Evolutionary conservation across 2,113 vertebrate species (phyloP).

Genomic region (Leptobrachium ailaonicum): DNA sequence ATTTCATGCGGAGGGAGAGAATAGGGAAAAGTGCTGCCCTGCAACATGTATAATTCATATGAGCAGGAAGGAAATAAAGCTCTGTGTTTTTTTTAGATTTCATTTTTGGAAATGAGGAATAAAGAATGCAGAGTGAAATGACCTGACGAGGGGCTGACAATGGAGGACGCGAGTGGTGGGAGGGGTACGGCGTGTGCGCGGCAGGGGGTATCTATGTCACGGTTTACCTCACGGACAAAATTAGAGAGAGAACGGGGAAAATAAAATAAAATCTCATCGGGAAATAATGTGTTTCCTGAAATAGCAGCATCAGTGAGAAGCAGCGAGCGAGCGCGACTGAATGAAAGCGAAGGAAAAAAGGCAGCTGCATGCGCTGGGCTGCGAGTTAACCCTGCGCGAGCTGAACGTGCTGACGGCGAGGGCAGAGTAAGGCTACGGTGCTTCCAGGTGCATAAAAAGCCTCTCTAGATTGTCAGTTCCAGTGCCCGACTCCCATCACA

Average conservation of each 20-base stretch:
- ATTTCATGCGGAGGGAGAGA: too few relatives aligned
- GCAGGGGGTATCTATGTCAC: constrained; percentile 69
- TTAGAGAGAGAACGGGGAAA: constrained; percentile 64
- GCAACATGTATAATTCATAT: too few relatives aligned
- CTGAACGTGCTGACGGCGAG: neutral
- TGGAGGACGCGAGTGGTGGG: neutral
- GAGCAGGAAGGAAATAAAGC: too few relatives aligned
- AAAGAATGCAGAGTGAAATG: too few relatives aligned
- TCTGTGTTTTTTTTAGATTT: too few relatives aligned
- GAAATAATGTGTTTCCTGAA: constrained; percentile 76
- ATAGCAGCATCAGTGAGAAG: constrained; percentile 66
- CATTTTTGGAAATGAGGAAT: too few relatives aligned
- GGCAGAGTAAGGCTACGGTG: neutral
- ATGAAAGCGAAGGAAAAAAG: constrained; percentile 69
- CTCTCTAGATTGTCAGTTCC: too few relatives aligned
- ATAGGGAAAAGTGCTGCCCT: too few relatives aligned
- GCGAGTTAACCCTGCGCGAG: constrained; percentile 1
- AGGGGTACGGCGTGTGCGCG: neutral
- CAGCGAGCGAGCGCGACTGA: constrained; percentile 66
- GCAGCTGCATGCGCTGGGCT: neutral
- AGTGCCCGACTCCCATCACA: too few relatives aligned
- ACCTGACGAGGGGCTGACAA: neutral
- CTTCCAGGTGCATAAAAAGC: too few relatives aligned
- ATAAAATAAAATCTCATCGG: constrained; percentile 75
- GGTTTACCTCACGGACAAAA: constrained; percentile 78